Base-by-base conservation (phyloP, 2,797 vertebrate genomes). In the Aeoliscus strigatus region DNA sequence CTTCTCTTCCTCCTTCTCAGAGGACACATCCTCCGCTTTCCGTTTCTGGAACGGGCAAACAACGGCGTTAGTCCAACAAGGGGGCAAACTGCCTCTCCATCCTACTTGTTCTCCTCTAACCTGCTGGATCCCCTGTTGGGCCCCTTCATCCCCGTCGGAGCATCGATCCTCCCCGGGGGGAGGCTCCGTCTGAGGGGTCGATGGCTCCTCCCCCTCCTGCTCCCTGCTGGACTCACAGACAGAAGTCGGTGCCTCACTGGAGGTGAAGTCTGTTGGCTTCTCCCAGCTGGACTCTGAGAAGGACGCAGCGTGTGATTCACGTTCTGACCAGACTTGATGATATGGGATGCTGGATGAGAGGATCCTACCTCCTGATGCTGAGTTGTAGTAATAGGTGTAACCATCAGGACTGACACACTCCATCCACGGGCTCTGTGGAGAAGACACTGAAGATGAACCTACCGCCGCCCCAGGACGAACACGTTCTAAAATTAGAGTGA, bases 211-310 rank as follows among this genome's bases (percentile, higher is more conserved):
- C 14, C 1, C 26, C 34, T 66, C 61, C 23, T 29, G 55, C 39
- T 60, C 47, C 10, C 42, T 49, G 39, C 4, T 64, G 31, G 55
- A 63, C 24, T 60, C 71, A 41, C 58, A 63, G 27, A 63, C 70
- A 40, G 61, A 29, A 28, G 40, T 61, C 14, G 74, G n/a, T 2
- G 21, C 58, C 6, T 65, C 56, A 4, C 11, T 24, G 0, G 60
- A 27, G 31, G 79, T 54, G 38, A 86, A 88, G 27, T 80, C 87
- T 32, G 70, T 83, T 0, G 94, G 94, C 66, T 91, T 93, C 64
- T 94, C 93, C 96, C 96, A 99, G 1, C 79, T 92, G 46, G 94
- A 94, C 67, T 93, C 95, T 98, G 59, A 64, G 16, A n/a, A 34
- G 16, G 6, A 55, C 1, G 5, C 0, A 13, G 5, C 4, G 10